phyloP scores from a whole-genome alignment of 2,797 vertebrate species.

The Myotis planiceps region DNA sequence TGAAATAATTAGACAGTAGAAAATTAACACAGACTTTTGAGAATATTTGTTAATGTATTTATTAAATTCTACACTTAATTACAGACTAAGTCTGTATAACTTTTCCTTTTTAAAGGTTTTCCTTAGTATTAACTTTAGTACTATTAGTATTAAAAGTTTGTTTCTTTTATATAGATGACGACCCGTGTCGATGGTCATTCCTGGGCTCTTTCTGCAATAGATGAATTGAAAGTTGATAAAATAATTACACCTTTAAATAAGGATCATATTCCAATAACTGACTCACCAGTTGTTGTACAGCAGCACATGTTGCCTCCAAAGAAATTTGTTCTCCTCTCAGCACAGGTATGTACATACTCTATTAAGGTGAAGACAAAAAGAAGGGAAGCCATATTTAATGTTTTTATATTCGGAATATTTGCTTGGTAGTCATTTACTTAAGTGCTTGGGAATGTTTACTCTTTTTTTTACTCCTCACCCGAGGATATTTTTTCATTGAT shows the following conservation, averaged over 20 bases:
- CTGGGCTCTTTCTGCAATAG: slow-evolving; percentile 95
- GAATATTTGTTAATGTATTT: not conserved
- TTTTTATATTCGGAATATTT: not conserved
- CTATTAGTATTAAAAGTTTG: not conserved
- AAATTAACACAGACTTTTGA: not conserved
- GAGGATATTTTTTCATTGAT: too few species aligned
- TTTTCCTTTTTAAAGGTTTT: slow-evolving; percentile 24
- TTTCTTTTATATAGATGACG: slow-evolving; percentile 90
- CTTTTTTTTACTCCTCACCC: not conserved
- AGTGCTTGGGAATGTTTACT: not conserved
- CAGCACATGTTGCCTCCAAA: slow-evolving; percentile 95
- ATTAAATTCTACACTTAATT: not conserved
- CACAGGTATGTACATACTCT: slow-evolving; percentile 89
- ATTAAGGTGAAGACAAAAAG: not conserved
- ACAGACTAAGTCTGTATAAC: not conserved
- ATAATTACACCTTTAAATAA: slow-evolving; percentile 94
- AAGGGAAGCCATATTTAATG: not conserved
- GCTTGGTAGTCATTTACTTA: not conserved
- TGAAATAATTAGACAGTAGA: not conserved
- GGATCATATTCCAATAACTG: slow-evolving; percentile 94
- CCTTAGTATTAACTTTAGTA: not conserved
- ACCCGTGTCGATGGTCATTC: slow-evolving; percentile 96
- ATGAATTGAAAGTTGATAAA: slow-evolving; percentile 90
- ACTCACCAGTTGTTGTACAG: slow-evolving; percentile 95
- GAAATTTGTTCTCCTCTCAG: slow-evolving; percentile 97